phyloP scores from a whole-genome alignment of 1,140 invertebrate genomes.

The Phymorhynchus buccinoides region DNA sequence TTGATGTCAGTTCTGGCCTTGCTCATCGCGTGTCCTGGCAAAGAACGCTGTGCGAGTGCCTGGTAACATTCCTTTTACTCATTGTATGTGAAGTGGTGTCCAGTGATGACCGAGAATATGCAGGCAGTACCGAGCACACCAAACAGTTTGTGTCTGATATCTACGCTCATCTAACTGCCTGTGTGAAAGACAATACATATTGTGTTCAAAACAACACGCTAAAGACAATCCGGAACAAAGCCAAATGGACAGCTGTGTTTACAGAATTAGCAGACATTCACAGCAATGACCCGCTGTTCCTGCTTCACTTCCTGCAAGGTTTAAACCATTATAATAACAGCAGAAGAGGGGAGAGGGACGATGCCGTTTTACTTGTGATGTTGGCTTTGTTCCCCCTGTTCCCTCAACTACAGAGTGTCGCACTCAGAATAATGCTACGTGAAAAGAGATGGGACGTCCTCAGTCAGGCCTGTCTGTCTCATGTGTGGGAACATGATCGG shows the following conservation, averaged over 20 bases:
- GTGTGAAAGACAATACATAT: not conserved
- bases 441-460: constrained; percentile 15
- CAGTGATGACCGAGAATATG: not conserved
- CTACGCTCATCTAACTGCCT: not conserved
- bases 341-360: not conserved
- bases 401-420: not conserved
- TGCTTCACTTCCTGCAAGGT: not conserved
- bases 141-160: not conserved
- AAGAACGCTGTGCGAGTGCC: not conserved
- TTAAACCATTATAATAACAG: not conserved
- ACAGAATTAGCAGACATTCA: not conserved
- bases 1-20: not conserved
- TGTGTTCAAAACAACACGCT: not conserved
- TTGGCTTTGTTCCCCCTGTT: not conserved
- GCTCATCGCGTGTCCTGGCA: not conserved
- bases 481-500: not conserved
- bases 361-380: not conserved
- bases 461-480: not conserved
- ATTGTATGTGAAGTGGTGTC: not conserved
- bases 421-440: not conserved
- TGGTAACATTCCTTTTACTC: not conserved
- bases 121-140: not conserved
- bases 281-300: not conserved
- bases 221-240: not conserved
- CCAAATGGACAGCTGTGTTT: not conserved